Evolutionary conservation across 2,797 vertebrate species (phyloP).

Genomic region (Peromyscus nudipes): DNA sequence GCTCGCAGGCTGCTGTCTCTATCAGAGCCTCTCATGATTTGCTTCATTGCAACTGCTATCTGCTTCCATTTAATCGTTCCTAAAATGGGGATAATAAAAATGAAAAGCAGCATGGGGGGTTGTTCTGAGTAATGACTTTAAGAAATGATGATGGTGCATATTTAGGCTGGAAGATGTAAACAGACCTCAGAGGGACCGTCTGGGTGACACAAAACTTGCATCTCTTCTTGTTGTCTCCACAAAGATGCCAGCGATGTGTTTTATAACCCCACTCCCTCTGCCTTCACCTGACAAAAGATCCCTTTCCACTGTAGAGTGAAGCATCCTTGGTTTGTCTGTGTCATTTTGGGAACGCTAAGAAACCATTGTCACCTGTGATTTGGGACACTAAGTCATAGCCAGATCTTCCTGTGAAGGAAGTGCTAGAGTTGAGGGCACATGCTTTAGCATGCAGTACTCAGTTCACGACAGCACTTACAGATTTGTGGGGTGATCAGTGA

Average conservation of each 20-base stretch:
- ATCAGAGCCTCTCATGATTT: conserved; percentile 80
- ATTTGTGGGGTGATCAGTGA: background rate
- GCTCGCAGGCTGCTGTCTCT: conserved; percentile 68
- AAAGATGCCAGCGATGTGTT: background rate
- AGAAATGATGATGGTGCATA: conserved; percentile 82
- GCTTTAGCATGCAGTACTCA: background rate
- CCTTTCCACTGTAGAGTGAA: background rate
- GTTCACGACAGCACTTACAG: background rate
- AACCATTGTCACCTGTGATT: background rate
- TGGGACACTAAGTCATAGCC: background rate
- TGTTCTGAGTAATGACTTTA: conserved; percentile 80
- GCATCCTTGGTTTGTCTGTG: background rate
- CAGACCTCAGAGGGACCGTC: conserved; percentile 74
- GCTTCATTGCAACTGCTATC: conserved; percentile 80
- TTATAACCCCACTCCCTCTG: conserved; percentile 8
- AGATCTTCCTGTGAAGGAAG: background rate
- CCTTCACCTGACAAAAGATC: background rate
- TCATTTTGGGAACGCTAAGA: background rate
- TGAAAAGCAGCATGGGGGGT: conserved; percentile 76
- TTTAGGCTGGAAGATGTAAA: conserved; percentile 74
- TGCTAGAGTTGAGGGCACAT: background rate
- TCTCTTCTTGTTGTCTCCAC: background rate
- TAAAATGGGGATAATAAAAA: conserved; percentile 84
- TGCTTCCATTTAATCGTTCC: conserved; percentile 80
- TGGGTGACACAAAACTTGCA: background rate